Conservation (phyloP, 2,113 vertebrate species). For the Barbus barbus region DNA sequence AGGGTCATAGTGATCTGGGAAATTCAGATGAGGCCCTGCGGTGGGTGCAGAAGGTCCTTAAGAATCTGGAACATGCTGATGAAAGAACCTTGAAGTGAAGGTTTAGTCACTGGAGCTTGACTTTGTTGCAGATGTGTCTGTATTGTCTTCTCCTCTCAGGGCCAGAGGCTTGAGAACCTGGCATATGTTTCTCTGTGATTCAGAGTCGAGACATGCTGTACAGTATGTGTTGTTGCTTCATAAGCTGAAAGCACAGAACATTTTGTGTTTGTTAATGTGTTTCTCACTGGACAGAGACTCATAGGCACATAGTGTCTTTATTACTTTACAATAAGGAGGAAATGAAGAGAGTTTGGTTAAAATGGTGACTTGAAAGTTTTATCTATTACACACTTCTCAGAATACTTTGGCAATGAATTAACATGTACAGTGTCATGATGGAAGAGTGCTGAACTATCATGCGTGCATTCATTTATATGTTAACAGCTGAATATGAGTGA, state of each 20-base stretch:
- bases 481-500: background rate
- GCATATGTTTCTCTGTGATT: background rate
- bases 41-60: background rate
- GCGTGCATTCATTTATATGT: background rate
- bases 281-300: background rate
- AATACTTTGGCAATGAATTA: background rate
- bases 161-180: background rate
- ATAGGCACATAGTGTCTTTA: background rate
- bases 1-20: background rate
- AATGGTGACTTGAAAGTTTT: background rate
- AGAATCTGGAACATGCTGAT: background rate
- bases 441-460: background rate
- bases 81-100: background rate
- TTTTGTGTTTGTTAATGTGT: background rate
- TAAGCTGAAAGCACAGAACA: background rate
- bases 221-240: background rate
- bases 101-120: background rate
- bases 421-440: background rate
- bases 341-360: background rate
- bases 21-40: background rate
- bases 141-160: background rate
- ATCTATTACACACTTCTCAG: background rate
- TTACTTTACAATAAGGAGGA: background rate
- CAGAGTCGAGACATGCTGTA: background rate
- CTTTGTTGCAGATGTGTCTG: background rate